These are phyloP conservation scores for Lordiphosa stackelbergi DNA, from an alignment of 1,140 invertebrate genomes.

Conservation along the genomic window DNA sequence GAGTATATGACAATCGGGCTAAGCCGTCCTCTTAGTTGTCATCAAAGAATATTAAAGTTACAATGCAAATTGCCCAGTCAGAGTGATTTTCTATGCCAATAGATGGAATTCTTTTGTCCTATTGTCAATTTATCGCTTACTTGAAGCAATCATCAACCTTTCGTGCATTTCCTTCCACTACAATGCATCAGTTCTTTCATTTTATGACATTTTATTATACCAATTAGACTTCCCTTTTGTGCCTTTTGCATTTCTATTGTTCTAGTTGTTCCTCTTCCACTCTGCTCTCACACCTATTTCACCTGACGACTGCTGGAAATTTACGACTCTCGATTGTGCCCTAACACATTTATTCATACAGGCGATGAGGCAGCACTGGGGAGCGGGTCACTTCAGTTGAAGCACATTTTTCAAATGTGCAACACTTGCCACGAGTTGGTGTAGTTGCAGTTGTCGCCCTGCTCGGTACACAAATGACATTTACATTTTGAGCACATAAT, in stretches of 20 bases:
- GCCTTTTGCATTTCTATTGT: slow-evolving; percentile 33
- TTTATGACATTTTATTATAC: slow-evolving; percentile 73
- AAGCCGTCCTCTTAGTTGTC: no score
- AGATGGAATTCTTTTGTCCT: slow-evolving; percentile 10
- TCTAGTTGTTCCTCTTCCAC: slow-evolving; percentile 18
- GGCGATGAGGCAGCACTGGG: slow-evolving; percentile 16
- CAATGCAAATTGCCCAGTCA: no score
- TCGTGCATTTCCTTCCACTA: slow-evolving; percentile 9
- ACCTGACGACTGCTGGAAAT: slow-evolving; percentile 60
- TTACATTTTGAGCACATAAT: slow-evolving; percentile 68
- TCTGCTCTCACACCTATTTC: slow-evolving; percentile 45
- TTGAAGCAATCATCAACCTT: slow-evolving; percentile 24
- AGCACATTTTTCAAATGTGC: slow-evolving; percentile 71
- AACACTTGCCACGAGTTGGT: slow-evolving; percentile 49
- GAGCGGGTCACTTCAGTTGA: slow-evolving; percentile 46
- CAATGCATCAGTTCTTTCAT: slow-evolving; percentile 25
- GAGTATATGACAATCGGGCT: no score
- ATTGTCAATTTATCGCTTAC: slow-evolving; percentile 25
- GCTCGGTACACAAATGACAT: slow-evolving; percentile 60
- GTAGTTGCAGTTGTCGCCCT: slow-evolving; percentile 26
- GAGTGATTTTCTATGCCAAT: slow-evolving; percentile 10
- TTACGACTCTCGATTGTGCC: slow-evolving; percentile 65
- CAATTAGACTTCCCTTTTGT: slow-evolving; percentile 52
- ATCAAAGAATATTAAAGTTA: no score
- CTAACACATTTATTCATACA: slow-evolving; percentile 69